A percentile compares a stretch with the other conserved stretches of the same genome.
phyloP scores from a whole-genome alignment of 2,797 vertebrate genomes.

The Liasis olivaceus region DNA sequence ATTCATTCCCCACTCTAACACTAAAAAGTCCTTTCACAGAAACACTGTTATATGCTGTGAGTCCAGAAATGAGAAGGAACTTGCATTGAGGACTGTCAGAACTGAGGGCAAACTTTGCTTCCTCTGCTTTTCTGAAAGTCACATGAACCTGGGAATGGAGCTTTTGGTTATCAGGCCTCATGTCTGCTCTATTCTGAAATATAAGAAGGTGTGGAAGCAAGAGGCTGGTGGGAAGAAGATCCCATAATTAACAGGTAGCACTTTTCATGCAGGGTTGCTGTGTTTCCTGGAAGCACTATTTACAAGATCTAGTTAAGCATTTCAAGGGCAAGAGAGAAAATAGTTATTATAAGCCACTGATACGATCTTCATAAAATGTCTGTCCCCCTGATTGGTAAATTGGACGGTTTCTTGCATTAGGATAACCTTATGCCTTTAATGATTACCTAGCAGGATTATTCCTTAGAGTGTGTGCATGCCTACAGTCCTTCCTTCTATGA shows the following conservation, averaged over 20 bases:
- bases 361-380: conserved; percentile 27
- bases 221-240: neutral
- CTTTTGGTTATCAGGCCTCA: fast-evolving
- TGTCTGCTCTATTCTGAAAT: neutral
- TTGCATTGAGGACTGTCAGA: neutral
- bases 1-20: too few species aligned
- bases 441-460: conserved; percentile 60
- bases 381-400: conserved; percentile 35
- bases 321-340: conserved; percentile 18
- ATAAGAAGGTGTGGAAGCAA: neutral
- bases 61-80: neutral
- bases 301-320: conserved; percentile 32
- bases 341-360: conserved; percentile 24
- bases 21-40: too few species aligned
- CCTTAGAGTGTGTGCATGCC: neutral
- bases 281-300: conserved; percentile 14
- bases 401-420: conserved; percentile 41
- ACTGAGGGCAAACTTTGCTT: neutral
- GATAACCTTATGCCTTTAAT: conserved; percentile 63
- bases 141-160: neutral
- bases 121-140: neutral
- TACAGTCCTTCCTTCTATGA: neutral
- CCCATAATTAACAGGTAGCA: neutral
- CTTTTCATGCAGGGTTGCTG: conserved; percentile 3
- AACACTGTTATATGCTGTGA: too few species aligned